phyloP scores from a whole-genome alignment of 1,140 invertebrate genomes.

The Holcopasites calliopsidis region DNA sequence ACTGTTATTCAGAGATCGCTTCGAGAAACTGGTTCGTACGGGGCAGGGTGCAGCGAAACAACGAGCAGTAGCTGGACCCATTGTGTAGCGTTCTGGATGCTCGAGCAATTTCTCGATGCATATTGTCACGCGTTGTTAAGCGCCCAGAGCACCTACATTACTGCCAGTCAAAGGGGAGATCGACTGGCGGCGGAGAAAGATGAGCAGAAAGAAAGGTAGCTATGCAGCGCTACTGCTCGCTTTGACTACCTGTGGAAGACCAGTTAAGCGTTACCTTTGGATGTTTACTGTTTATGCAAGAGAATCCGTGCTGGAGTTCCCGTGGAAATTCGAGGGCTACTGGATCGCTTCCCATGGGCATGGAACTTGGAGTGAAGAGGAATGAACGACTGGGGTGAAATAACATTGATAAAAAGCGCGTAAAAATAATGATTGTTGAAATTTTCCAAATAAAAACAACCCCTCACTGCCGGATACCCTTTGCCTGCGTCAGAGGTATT shows the following conservation, averaged over 20 bases:
- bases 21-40: not conserved
- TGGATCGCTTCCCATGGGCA: not conserved
- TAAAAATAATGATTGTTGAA: too few relatives aligned
- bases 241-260: constrained; percentile 8
- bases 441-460: too few relatives aligned
- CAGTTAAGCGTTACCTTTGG: constrained; percentile 19
- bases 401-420: too few relatives aligned
- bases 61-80: not conserved
- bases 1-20: constrained; percentile 31
- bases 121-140: constrained; percentile 79
- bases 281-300: constrained; percentile 46
- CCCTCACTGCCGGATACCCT: too few relatives aligned
- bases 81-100: constrained; percentile 36
- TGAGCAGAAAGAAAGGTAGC: constrained; percentile 36
- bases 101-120: constrained; percentile 74
- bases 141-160: constrained; percentile 72
- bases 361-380: too few relatives aligned
- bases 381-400: too few relatives aligned
- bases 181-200: constrained; percentile 40
- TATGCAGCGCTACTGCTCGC: not conserved
- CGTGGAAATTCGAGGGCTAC: not conserved
- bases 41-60: too few relatives aligned
- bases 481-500: not conserved
- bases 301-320: not conserved
- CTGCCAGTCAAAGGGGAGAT: constrained; percentile 55